Conservation (phyloP, 37 sponge, comb jelly and placozoan species). For the Eunapius fragilis region DNA sequence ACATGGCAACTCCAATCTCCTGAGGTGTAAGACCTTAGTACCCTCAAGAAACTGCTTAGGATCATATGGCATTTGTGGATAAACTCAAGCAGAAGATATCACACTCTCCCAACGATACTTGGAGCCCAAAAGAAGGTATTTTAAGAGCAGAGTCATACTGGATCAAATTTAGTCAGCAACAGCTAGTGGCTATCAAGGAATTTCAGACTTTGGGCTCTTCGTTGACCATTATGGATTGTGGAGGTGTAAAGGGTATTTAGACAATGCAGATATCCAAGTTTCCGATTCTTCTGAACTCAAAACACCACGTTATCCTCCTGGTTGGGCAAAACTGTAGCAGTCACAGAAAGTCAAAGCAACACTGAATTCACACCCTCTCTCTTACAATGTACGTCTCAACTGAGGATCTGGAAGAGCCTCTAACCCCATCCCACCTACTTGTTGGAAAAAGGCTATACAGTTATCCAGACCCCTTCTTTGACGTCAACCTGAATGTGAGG, state of each 20-base stretch:
- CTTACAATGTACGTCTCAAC: slow-evolving; percentile 41
- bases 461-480: slow-evolving; percentile 22
- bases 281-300: slow-evolving; percentile 18
- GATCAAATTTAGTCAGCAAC: neutral
- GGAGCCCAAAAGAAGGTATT: neutral
- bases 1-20: slow-evolving; percentile 7
- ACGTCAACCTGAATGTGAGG: neutral
- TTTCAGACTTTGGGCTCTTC: slow-evolving; percentile 9
- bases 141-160: neutral
- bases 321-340: neutral
- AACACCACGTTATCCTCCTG: neutral
- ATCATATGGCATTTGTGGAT: neutral
- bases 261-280: slow-evolving; percentile 30
- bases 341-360: slow-evolving; percentile 31
- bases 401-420: slow-evolving; percentile 45
- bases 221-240: slow-evolving; percentile 12
- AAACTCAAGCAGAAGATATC: neutral
- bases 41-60: neutral
- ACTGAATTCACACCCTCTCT: slow-evolving; percentile 39
- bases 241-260: slow-evolving; percentile 40
- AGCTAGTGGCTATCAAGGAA: neutral
- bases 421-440: slow-evolving; percentile 44
- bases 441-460: slow-evolving; percentile 16
- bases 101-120: neutral
- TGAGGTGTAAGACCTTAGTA: slow-evolving; percentile 7